A percentile compares a stretch with the other conserved stretches of the same genome.
phyloP scores from a whole-genome alignment of 2,888 invertebrate species.

The Melinopterus prodromus region DNA sequence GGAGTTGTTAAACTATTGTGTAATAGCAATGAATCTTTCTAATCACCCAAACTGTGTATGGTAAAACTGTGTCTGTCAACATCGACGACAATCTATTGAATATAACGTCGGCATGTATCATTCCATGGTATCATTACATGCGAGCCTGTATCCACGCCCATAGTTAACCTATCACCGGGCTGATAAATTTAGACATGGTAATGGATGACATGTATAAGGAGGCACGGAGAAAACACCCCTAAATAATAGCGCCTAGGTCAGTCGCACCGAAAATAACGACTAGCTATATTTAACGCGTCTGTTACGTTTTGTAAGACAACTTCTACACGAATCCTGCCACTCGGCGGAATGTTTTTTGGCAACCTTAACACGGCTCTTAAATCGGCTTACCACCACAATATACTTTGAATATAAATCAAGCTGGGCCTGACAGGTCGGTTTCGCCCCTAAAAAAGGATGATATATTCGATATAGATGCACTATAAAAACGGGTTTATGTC shows the following conservation, averaged over 20 bases:
- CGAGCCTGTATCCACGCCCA: no score
- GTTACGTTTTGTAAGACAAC: conserved; percentile 4
- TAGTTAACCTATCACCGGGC: neutral
- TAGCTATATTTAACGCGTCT: neutral
- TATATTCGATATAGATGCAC: neutral
- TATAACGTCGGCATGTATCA: no score
- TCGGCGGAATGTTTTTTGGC: neutral
- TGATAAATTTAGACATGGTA: neutral
- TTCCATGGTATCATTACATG: no score
- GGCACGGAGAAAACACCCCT: neutral
- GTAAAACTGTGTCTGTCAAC: no score
- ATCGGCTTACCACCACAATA: conserved; percentile 25
- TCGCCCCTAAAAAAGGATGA: neutral
- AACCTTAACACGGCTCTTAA: neutral
- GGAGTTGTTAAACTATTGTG: no score
- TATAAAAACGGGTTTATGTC: neutral
- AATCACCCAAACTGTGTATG: no score
- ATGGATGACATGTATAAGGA: neutral
- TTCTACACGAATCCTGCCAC: conserved; percentile 4
- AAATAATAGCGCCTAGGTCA: neutral
- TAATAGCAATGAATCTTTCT: no score
- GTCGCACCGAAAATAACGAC: neutral
- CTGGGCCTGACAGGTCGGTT: conserved; percentile 20
- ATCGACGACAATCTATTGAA: no score
- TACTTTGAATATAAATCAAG: conserved; percentile 31